A percentile compares a stretch with the other conserved stretches of the same genome.
Evolutionary conservation across 2,113 vertebrate species (phyloP).

Genomic region (Vidua macroura): DNA sequence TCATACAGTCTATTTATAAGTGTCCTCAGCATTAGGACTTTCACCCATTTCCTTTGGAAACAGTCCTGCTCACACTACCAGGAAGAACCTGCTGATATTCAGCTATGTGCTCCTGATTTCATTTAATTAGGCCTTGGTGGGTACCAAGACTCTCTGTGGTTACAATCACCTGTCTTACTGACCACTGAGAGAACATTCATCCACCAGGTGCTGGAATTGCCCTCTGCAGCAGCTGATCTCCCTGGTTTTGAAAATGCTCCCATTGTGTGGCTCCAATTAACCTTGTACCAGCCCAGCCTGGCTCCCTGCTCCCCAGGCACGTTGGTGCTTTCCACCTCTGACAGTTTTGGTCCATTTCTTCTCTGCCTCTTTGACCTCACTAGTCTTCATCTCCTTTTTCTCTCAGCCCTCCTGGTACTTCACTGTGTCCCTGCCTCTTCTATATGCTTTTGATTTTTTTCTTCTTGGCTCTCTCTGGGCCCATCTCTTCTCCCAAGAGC

Average conservation of each 20-base stretch:
- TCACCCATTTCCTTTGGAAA: not conserved
- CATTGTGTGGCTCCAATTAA: not conserved
- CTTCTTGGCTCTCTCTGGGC: not conserved
- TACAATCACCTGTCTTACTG: not conserved
- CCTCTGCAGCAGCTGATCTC: not conserved
- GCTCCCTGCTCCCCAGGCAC: fast-evolving
- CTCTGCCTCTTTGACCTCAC: not conserved
- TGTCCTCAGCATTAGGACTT: not conserved
- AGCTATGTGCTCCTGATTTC: not conserved
- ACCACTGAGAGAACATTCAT: not conserved
- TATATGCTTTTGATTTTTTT: not conserved
- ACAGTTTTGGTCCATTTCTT: not conserved
- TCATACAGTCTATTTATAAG: conserved; percentile 17
- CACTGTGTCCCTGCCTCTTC: not conserved
- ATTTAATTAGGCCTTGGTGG: not conserved
- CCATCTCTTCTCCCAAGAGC: not conserved
- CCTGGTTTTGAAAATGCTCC: not conserved
- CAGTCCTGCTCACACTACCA: fast-evolving
- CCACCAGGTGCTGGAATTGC: not conserved
- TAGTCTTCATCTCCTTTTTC: not conserved
- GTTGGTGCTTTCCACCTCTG: not conserved
- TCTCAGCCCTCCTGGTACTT: not conserved
- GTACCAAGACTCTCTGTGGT: not conserved
- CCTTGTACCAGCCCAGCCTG: not conserved
- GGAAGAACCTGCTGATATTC: not conserved